Conservation (phyloP, 1,140 invertebrate genomes). For the Drosophila teissieri region DNA sequence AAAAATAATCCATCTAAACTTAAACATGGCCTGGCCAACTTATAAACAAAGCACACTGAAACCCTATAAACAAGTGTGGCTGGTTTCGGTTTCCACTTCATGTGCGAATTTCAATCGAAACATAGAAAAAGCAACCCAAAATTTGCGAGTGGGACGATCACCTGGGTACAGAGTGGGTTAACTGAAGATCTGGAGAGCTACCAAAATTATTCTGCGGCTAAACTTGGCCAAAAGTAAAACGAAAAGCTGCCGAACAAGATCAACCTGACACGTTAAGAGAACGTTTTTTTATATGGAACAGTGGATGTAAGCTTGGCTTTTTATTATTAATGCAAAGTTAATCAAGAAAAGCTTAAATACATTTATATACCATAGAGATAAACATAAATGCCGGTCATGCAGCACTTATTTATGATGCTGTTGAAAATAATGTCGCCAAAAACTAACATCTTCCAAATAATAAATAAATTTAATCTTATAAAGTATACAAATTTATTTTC, state of each 20-base stretch:
- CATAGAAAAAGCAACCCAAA: constrained; percentile 15
- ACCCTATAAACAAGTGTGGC: constrained; percentile 69
- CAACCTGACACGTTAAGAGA: not conserved
- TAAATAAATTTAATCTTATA: not conserved
- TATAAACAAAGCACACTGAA: constrained; percentile 50
- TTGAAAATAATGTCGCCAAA: no score
- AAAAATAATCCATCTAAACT: constrained; percentile 65
- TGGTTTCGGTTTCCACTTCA: constrained; percentile 44
- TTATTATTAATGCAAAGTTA: no score
- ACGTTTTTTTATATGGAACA: no score
- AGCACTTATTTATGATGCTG: not conserved
- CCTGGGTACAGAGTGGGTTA: not conserved
- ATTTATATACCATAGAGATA: no score
- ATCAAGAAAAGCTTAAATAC: no score
- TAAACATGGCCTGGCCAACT: constrained; percentile 61
- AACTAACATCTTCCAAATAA: no score
- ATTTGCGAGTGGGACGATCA: constrained; percentile 15
- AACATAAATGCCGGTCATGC: no score
- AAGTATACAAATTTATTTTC: not conserved
- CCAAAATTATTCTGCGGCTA: not conserved
- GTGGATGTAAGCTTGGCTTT: no score
- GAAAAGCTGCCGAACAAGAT: constrained; percentile 11
- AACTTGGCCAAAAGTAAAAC: not conserved
- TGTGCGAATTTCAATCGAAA: constrained; percentile 21
- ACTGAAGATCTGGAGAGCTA: not conserved